A percentile compares a stretch with the other conserved stretches of the same genome.
Conservation (phyloP, 2,113 vertebrate genomes). For the Pipa parva region DNA sequence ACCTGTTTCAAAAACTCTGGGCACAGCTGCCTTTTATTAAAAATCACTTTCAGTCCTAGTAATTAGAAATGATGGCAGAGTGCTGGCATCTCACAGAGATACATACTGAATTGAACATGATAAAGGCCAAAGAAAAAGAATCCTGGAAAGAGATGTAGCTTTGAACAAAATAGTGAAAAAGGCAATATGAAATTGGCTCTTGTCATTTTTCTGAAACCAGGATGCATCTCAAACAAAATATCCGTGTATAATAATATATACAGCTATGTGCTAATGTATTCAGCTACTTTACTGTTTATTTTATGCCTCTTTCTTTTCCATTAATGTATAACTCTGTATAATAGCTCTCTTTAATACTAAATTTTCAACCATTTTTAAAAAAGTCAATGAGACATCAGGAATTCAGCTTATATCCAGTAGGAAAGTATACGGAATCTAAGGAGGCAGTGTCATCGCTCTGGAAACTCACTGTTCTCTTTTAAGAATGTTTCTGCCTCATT, state of each 20-base stretch:
- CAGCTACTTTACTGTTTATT: too few relatives aligned
- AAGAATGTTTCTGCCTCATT: not conserved
- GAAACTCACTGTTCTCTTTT: not conserved
- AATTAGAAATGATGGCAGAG: constrained; percentile 11
- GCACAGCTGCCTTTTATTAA: too few relatives aligned
- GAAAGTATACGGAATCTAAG: too few relatives aligned
- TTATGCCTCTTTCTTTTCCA: constrained; percentile 3
- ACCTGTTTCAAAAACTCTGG: too few relatives aligned
- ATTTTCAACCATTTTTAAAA: too few relatives aligned
- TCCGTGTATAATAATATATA: constrained; percentile 12
- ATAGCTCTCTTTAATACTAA: too few relatives aligned
- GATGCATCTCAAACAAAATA: constrained; percentile 2
- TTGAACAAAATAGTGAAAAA: not conserved
- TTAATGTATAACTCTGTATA: not conserved
- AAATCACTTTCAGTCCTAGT: not conserved
- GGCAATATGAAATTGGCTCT: constrained; percentile 9
- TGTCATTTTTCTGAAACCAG: constrained; percentile 1
- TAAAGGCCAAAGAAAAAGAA: constrained; percentile 20
- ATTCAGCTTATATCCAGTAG: too few relatives aligned
- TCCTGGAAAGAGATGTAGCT: not conserved
- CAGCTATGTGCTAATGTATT: constrained; percentile 21
- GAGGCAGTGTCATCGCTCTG: too few relatives aligned
- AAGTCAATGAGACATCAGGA: too few relatives aligned
- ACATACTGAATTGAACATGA: constrained; percentile 21
- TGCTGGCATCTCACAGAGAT: not conserved